Percentiles rank a stretch among this genome's conserved stretches.
phyloP scores from a whole-genome alignment of 1,140 invertebrate species.

The Eumeta japonica region DNA sequence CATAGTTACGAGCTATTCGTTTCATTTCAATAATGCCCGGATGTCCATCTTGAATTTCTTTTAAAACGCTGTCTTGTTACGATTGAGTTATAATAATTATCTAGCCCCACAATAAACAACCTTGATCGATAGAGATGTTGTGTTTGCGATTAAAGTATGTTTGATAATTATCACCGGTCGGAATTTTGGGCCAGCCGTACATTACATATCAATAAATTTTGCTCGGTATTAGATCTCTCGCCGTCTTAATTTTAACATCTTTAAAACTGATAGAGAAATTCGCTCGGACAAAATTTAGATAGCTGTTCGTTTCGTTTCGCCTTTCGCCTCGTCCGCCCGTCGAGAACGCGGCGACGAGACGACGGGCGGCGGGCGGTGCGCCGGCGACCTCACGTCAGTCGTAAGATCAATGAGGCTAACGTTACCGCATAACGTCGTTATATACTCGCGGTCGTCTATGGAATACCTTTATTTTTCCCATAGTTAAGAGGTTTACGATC shows the following conservation, averaged over 20 bases:
- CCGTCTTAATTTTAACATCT: not conserved
- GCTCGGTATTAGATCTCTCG: not conserved
- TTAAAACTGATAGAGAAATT: not conserved
- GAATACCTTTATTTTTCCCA: not conserved
- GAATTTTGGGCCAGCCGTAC: not conserved
- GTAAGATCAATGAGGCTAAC: constrained; percentile 2
- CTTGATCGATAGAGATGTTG: constrained; percentile 14
- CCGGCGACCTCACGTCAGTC: constrained; percentile 2
- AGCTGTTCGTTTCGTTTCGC: no score
- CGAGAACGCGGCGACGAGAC: constrained; percentile 4
- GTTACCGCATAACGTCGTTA: not conserved
- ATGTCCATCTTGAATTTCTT: constrained; percentile 26
- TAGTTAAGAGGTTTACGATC: constrained; percentile 47
- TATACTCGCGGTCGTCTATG: not conserved
- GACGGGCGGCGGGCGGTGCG: constrained; percentile 4
- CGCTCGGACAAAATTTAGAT: not conserved
- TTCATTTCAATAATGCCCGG: constrained; percentile 26
- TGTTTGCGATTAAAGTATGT: constrained; percentile 9
- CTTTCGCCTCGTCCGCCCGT: not conserved
- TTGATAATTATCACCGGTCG: not conserved
- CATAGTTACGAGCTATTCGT: constrained; percentile 21
- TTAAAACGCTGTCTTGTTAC: constrained; percentile 15
- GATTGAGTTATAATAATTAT: constrained; percentile 19
- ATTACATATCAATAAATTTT: not conserved
- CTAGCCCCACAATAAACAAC: constrained; percentile 22